These are phyloP conservation scores for Plemyria rubiginata DNA, from an alignment of 2,888 invertebrate species.

Conservation along the genomic window DNA sequence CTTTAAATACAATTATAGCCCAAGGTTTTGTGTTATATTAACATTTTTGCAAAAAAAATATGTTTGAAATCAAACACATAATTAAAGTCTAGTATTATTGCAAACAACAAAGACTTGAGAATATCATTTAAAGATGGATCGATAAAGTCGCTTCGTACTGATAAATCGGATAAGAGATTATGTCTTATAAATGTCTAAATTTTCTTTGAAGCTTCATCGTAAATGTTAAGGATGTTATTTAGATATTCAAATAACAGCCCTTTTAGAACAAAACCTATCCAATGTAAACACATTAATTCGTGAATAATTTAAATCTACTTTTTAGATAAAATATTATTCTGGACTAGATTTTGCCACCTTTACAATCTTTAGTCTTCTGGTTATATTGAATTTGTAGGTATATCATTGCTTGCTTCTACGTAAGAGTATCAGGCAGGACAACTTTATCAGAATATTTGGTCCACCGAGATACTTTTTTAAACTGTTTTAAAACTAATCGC, in stretches of 20 bases:
- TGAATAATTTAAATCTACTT: constrained; percentile 8
- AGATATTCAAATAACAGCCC: not conserved
- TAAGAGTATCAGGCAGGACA: no score
- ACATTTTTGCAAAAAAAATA: not conserved
- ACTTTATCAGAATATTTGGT: no score
- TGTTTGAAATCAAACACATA: no score
- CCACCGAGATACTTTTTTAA: no score
- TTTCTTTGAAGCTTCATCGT: not conserved
- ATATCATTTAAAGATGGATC: not conserved
- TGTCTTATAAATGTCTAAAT: not conserved
- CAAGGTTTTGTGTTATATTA: constrained; percentile 1
- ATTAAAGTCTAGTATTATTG: not conserved
- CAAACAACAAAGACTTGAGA: not conserved
- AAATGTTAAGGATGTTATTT: not conserved
- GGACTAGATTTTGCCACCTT: no score
- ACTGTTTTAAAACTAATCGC: no score
- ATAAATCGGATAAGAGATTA: not conserved
- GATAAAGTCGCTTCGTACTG: not conserved
- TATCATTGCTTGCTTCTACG: no score
- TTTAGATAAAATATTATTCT: constrained; percentile 11
- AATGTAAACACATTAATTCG: not conserved
- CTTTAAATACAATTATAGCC: not conserved
- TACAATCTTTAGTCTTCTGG: no score
- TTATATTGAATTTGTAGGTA: not conserved
- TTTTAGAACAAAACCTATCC: not conserved